Percentiles rank a stretch among this genome's conserved stretches.
Conservation (phyloP, 2,113 vertebrate species). For the Sturnira hondurensis region DNA sequence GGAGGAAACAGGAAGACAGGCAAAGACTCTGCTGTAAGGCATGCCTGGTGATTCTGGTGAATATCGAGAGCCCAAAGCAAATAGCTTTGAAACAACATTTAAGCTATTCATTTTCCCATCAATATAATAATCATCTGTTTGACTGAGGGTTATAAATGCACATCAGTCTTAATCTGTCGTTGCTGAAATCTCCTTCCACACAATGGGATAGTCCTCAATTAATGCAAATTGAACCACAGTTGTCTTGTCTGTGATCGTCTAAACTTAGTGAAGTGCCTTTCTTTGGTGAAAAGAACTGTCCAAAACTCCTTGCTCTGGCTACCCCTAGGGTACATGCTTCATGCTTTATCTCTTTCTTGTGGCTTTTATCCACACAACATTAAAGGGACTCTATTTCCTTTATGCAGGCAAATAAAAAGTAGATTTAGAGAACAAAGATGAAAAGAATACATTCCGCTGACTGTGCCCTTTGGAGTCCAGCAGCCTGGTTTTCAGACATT, state of each 20-base stretch:
- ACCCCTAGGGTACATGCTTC: slow-evolving; percentile 26
- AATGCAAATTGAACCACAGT: slow-evolving; percentile 61
- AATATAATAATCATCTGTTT: slow-evolving; percentile 2
- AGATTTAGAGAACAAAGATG: slow-evolving; percentile 63
- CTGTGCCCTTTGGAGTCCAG: slow-evolving; percentile 18
- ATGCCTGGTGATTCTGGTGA: not conserved
- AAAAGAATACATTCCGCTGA: slow-evolving; percentile 36
- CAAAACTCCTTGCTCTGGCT: not conserved
- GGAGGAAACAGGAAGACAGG: not conserved
- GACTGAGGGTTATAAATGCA: slow-evolving; percentile 28
- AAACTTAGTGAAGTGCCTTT: slow-evolving; percentile 56
- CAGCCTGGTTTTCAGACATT: slow-evolving; percentile 17
- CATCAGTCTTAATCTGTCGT: slow-evolving; percentile 41
- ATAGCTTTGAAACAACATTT: not conserved
- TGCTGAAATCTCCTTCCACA: slow-evolving; percentile 25
- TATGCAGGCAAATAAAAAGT: slow-evolving; percentile 69
- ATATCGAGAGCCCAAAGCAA: not conserved
- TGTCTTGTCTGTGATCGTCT: slow-evolving; percentile 71
- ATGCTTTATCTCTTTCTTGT: slow-evolving; percentile 63
- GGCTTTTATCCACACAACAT: slow-evolving; percentile 65
- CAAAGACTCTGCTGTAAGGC: not conserved
- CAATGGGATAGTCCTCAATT: slow-evolving; percentile 39
- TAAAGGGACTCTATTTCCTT: slow-evolving; percentile 64
- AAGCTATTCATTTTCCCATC: not conserved
- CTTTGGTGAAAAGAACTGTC: slow-evolving; percentile 39